These are phyloP conservation scores for Peromyscus californicus DNA, from an alignment of 2,113 vertebrate species.

Conservation along the genomic window DNA sequence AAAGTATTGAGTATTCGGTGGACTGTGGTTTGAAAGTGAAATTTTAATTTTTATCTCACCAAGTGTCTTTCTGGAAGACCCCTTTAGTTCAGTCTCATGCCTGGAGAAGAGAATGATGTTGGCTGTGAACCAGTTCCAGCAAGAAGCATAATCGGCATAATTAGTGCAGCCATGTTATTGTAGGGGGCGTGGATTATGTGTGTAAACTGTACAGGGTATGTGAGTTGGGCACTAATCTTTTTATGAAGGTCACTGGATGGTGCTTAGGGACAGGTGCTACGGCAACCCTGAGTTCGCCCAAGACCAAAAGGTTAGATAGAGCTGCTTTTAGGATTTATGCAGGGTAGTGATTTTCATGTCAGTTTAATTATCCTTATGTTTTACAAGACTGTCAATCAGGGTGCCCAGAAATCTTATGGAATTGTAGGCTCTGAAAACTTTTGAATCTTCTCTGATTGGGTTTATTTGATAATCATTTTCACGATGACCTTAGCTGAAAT, in stretches of 20 bases:
- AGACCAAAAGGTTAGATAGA: slow-evolving; percentile 94
- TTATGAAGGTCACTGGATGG: slow-evolving; percentile 86
- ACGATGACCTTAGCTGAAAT: slow-evolving; percentile 82
- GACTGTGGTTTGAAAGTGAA: slow-evolving; percentile 45
- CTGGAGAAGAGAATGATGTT: slow-evolving; percentile 2
- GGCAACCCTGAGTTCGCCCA: slow-evolving; percentile 83
- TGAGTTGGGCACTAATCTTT: slow-evolving; percentile 74
- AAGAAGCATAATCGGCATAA: slow-evolving; percentile 51
- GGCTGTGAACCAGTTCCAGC: neutral
- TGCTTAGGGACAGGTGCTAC: slow-evolving; percentile 86
- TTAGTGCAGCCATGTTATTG: neutral
- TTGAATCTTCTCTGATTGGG: slow-evolving; percentile 83
- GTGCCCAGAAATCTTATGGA: slow-evolving; percentile 83
- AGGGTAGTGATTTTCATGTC: slow-evolving; percentile 86
- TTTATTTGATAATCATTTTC: slow-evolving; percentile 86
- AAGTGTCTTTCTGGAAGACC: neutral
- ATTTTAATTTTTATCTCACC: slow-evolving; percentile 67
- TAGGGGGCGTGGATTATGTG: neutral
- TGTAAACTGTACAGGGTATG: slow-evolving; percentile 21
- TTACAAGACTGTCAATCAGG: slow-evolving; percentile 86
- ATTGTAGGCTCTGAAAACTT: slow-evolving; percentile 80
- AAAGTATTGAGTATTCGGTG: slow-evolving; percentile 7
- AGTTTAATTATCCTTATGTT: slow-evolving; percentile 89
- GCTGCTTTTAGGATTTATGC: slow-evolving; percentile 87
- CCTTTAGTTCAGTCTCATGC: neutral